A percentile compares a stretch with the other conserved stretches of the same genome.
Evolutionary conservation across 2,113 vertebrate species (phyloP).

Genomic region (Equus quagga): DNA sequence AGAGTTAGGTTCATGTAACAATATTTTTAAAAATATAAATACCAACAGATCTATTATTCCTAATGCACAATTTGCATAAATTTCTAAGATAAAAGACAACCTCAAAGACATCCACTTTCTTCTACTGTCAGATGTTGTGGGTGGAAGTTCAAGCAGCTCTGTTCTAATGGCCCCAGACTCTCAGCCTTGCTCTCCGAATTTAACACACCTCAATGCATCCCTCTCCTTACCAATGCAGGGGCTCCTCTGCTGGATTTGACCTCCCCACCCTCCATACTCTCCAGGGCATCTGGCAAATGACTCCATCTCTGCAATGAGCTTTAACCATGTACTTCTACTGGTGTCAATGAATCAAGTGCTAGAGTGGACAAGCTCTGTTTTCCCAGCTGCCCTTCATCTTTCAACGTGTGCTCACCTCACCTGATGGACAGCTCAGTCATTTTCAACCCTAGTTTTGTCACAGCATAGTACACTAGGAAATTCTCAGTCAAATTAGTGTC

Average conservation of each 20-base stretch:
- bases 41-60: not conserved
- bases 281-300: too few relatives aligned
- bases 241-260: not conserved
- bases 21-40: not conserved
- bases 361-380: not conserved
- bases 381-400: not conserved
- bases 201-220: fast-evolving
- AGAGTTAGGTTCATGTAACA: not conserved
- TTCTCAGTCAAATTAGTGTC: not conserved
- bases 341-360: fast-evolving
- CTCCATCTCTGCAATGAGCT: not conserved
- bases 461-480: not conserved
- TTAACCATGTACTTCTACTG: not conserved
- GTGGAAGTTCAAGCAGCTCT: too few relatives aligned
- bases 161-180: not conserved
- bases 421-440: not conserved
- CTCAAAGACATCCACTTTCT: not conserved
- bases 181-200: not conserved
- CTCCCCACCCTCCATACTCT: too few relatives aligned
- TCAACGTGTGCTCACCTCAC: not conserved
- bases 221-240: not conserved
- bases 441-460: not conserved
- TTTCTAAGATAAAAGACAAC: not conserved
- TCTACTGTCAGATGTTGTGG: not conserved
- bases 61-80: not conserved